Evolutionary conservation across 2,113 vertebrate species (phyloP), one percentile per base, ranked within the genome.

Genomic region (Scomber colias): DNA sequence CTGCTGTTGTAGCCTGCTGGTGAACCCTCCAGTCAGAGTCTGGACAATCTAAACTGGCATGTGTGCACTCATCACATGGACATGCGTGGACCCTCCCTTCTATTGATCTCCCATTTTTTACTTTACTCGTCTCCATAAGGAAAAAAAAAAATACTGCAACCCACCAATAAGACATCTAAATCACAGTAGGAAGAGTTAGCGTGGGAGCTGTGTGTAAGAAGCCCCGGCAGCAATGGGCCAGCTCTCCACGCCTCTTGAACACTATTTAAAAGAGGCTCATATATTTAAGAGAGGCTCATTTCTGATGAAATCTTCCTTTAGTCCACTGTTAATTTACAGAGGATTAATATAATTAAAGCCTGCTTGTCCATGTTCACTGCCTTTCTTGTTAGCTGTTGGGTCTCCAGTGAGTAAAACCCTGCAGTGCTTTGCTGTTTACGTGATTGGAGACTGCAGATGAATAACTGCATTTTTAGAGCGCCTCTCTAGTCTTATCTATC

Each of bases 291-390:
- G 64, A 51, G 57, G 63, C 73, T 77, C 51, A n/a, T 68, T 87
- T 68, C 80, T 80, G 83, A 89, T 85, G 77, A 87, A 78, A 80
- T 74, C 75, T 69, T 54, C 70, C 82, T 44, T 19, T 55, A 44
- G 83, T 81, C 35, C 53, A 44, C 56, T 59, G 73, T 77, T 84
- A 79, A 82, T 91, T 89, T 87, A 53, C 65, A 63, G 66, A 86
- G 85, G 86, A 93, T 92, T 90, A 89, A 80, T 86, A 81, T 91
- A 74, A 86, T 91, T 87, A 90, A 82, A 81, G 63, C 68, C 62
- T 16, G 49, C 67, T 81, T 8, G 50, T 71, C 75, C 61, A 15
- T 3, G 64, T 75, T 51, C 71, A 4, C 3, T n/a, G 83, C 64
- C 56, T 75, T 64, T 82, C 59, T 63, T 14, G 10, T 53, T 79